A percentile compares a stretch with the other conserved stretches of the same genome.
Evolutionary conservation across 2,113 vertebrate species (phyloP).

Genomic region (Campylomormyrus numenius): DNA sequence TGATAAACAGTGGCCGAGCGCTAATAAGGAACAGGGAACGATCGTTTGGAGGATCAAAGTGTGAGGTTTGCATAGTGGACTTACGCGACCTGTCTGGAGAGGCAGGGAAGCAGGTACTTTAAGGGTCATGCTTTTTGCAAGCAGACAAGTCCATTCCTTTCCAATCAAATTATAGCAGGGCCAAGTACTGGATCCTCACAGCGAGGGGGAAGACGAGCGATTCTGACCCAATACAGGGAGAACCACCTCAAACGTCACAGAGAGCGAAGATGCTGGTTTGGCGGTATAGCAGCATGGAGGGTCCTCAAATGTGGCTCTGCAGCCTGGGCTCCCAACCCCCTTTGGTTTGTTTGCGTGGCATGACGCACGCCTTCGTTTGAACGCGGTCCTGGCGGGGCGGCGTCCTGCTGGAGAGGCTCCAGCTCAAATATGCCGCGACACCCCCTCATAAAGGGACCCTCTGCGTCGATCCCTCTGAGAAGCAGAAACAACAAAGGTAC

Average conservation of each 20-base stretch:
- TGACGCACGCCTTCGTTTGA: conserved; percentile 45
- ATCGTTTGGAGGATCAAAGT: not conserved
- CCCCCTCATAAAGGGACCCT: not conserved
- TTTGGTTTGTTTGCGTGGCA: conserved; percentile 41
- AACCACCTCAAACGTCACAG: conserved; percentile 20
- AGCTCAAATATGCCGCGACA: conserved; percentile 7
- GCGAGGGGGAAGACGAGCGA: conserved; percentile 35
- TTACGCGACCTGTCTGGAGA: not conserved
- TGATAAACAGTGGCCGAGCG: not conserved
- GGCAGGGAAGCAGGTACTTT: not conserved
- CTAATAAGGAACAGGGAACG: not conserved
- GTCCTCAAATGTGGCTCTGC: not conserved
- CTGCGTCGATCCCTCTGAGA: not conserved
- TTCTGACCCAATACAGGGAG: conserved; percentile 23
- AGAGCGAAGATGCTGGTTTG: conserved; percentile 40
- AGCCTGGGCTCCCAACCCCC: conserved; percentile 31
- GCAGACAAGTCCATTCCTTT: conserved; percentile 1
- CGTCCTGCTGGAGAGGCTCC: conserved; percentile 40
- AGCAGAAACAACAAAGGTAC: not conserved
- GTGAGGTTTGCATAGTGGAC: not conserved
- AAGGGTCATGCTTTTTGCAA: not conserved
- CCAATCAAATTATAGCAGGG: conserved; percentile 16
- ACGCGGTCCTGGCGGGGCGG: conserved; percentile 41
- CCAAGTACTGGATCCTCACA: conserved; percentile 27
- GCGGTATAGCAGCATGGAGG: not conserved